These are phyloP conservation scores for Tetragnatha montana DNA, from an alignment of 2,888 invertebrate species.

Conservation along the genomic window DNA sequence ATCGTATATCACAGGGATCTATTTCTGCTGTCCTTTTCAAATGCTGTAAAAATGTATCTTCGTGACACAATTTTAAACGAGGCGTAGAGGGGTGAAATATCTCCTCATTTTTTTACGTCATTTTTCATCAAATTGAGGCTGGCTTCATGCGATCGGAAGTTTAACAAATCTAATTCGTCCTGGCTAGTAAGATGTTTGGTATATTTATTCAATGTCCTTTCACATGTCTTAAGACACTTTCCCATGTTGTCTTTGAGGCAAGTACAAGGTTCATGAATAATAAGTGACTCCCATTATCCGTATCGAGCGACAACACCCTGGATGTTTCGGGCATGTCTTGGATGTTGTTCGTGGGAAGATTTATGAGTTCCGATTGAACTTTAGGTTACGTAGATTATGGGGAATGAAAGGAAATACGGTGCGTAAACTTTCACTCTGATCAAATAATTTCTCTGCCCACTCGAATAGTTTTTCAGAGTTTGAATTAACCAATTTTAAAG, in stretches of 20 bases:
- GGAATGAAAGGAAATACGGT: too few species aligned
- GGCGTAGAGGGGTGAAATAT: conserved; percentile 11
- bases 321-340: too few species aligned
- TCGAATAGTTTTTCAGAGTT: too few species aligned
- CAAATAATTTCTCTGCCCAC: too few species aligned
- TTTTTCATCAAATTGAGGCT: not conserved
- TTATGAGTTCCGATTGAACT: too few species aligned
- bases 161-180: not conserved
- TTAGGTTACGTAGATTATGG: too few species aligned
- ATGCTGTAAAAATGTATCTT: conserved; percentile 44
- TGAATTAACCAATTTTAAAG: too few species aligned
- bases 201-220: not conserved
- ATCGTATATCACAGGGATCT: conserved; percentile 4
- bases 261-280: too few species aligned
- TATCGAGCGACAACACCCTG: too few species aligned
- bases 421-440: too few species aligned
- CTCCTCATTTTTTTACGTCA: not conserved
- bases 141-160: not conserved
- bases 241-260: not conserved
- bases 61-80: conserved; percentile 36
- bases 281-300: too few species aligned
- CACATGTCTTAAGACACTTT: not conserved
- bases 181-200: not conserved
- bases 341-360: too few species aligned
- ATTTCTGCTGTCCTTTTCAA: conserved; percentile 40